These are phyloP conservation scores for Danio jaintianensis DNA, from an alignment of 2,797 vertebrate genomes.

Conservation along the genomic window DNA sequence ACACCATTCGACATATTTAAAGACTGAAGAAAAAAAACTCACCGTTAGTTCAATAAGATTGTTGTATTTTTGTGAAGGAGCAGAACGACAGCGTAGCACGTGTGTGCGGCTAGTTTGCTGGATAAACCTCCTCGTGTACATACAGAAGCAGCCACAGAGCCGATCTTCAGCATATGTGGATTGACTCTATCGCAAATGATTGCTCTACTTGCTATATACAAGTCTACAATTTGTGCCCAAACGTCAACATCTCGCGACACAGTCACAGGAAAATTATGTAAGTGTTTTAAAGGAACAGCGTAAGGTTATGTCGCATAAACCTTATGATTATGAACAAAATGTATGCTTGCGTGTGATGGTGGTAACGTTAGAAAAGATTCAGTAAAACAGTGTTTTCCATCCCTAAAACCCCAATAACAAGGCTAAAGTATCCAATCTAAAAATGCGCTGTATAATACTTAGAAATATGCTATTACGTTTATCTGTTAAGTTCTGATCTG, in stretches of 20 bases:
- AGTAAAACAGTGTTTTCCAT: not conserved
- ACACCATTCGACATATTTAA: not conserved
- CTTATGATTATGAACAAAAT: not conserved
- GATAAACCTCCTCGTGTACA: not conserved
- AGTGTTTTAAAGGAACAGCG: constrained; percentile 19
- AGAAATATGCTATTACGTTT: no score
- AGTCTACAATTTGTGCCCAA: not conserved
- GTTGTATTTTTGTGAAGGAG: not conserved
- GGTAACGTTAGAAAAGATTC: not conserved
- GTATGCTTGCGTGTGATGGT: not conserved
- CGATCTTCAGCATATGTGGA: not conserved
- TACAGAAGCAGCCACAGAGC: not conserved
- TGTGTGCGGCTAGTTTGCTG: not conserved
- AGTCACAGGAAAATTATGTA: constrained; percentile 23
- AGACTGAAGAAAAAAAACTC: not conserved
- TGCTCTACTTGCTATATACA: not conserved
- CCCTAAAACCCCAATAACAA: not conserved
- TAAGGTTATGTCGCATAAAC: not conserved
- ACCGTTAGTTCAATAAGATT: not conserved
- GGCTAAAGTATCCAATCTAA: not conserved
- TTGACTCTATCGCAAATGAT: not conserved
- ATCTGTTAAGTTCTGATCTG: not conserved
- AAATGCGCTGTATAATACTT: not conserved
- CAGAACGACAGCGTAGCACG: not conserved
- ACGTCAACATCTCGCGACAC: no score